Percentiles rank a stretch among this genome's conserved stretches.
Conservation (phyloP, 2,113 vertebrate species). For the Smithornis capensis region DNA sequence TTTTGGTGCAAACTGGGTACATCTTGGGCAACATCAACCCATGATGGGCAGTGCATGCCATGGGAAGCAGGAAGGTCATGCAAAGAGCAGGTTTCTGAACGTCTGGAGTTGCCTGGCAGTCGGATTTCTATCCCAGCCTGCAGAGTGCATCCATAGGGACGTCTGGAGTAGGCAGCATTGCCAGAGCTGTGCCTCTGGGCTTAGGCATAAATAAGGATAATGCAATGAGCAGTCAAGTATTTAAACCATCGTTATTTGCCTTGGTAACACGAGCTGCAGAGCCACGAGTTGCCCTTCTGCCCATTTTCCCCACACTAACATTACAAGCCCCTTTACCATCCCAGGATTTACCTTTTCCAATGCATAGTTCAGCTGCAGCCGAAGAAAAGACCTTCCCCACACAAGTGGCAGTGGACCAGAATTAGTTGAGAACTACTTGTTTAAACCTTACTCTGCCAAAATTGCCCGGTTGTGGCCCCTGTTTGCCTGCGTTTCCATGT, state of each 20-base stretch:
- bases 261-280: not conserved
- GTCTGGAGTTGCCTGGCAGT: not conserved
- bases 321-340: not conserved
- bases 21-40: not conserved
- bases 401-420: not conserved
- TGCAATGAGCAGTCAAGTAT: not conserved
- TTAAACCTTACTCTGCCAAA: not conserved
- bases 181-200: not conserved
- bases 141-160: constrained; percentile 15
- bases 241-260: not conserved
- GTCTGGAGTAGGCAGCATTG: constrained; percentile 3
- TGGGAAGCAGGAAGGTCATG: not conserved
- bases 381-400: not conserved
- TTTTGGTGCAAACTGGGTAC: not conserved
- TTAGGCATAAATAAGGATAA: not conserved
- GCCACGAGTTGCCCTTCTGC: not conserved
- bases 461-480: not conserved
- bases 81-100: not conserved
- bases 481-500: not conserved
- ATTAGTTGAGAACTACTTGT: not conserved
- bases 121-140: not conserved
- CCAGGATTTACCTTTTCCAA: not conserved
- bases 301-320: not conserved
- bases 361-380: not conserved
- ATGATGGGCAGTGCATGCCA: not conserved